Evolutionary conservation across 2,797 vertebrate genomes (phyloP), one percentile per base, ranked within the genome.

Genomic region (Ptychadena robeensis): DNA sequence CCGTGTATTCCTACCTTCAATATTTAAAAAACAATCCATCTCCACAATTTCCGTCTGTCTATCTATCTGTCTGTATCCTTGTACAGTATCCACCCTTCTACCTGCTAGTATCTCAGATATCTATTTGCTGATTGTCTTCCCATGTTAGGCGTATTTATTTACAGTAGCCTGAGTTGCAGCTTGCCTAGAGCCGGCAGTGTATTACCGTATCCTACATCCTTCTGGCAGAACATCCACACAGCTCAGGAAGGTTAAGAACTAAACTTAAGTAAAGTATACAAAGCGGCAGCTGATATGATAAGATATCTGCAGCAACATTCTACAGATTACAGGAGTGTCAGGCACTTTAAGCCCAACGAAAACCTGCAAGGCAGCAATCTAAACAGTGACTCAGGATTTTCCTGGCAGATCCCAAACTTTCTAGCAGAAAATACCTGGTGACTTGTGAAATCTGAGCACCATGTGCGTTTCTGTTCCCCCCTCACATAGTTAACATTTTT

Each of bases 401-500:
- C 63, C n/a, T 71, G 81, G 73, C 66, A 77, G 59, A 67, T 14
- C 35, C 37, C n/a, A 28, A 35, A 77, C 73, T 57, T 67, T 81
- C 28, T 73, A 75, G 40, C 65, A 69, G 48, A 48, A n/a, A 57
- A 71, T 76, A 81, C 78, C 83, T 80, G 83, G 78, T 22, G 75
- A 35, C 65, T 68, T 44, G 70, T 75, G 82, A 75, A 84, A 84
- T 68, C 10, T 28, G 82, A 84, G 74, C 83, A 66, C 34, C 53
- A 73, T 61, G 69, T 38, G 53, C 48, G 15, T 40, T 64, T 68
- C 31, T 34, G 38, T 66, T 67, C 22, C 71, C 71, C 80, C 72
- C 72, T 81, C 72, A 72, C 83, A 85, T 85, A 80, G 59, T 57
- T 80, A 14, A 76, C 53, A 85, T 75, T 65, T n/a, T 75, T 76